These are phyloP conservation scores for Crambe crambe DNA, from an alignment of 37 sponge, comb jelly and placozoan species.

Conservation along the genomic window DNA sequence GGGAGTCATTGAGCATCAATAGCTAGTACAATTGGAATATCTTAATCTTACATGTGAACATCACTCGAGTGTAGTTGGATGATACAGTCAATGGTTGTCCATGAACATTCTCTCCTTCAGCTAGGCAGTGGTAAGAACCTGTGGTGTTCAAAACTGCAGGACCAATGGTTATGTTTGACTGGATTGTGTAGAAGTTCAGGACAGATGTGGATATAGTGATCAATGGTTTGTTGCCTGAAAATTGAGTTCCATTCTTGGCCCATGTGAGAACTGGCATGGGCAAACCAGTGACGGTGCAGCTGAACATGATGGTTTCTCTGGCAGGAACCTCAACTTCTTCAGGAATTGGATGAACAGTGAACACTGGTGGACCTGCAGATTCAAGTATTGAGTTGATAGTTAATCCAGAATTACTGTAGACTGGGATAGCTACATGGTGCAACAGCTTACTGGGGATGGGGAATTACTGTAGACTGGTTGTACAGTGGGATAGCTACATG, in stretches of 20 bases:
- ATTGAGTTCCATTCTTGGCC: background rate
- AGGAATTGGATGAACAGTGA: background rate
- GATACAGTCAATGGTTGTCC: background rate
- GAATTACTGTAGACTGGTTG: too few species aligned
- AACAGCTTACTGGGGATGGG: too few species aligned
- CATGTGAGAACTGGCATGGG: constrained; percentile 10
- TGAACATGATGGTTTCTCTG: background rate
- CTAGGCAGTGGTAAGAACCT: background rate
- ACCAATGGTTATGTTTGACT: background rate
- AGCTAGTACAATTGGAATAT: too few species aligned
- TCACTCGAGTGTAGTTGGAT: background rate
- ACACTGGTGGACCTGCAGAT: background rate
- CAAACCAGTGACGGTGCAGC: constrained; percentile 12
- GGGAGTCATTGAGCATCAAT: background rate
- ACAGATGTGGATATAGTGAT: background rate
- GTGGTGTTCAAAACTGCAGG: background rate
- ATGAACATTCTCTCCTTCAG: background rate
- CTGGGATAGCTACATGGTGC: too few species aligned
- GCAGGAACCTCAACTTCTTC: background rate
- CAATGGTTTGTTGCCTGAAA: background rate
- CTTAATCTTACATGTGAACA: background rate
- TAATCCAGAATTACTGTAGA: too few species aligned
- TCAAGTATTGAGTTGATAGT: too few species aligned
- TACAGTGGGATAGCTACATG: too few species aligned
- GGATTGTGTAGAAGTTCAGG: background rate